Evolutionary conservation across 2,797 vertebrate genomes (phyloP).

Genomic region (Sciurus vulgaris): DNA sequence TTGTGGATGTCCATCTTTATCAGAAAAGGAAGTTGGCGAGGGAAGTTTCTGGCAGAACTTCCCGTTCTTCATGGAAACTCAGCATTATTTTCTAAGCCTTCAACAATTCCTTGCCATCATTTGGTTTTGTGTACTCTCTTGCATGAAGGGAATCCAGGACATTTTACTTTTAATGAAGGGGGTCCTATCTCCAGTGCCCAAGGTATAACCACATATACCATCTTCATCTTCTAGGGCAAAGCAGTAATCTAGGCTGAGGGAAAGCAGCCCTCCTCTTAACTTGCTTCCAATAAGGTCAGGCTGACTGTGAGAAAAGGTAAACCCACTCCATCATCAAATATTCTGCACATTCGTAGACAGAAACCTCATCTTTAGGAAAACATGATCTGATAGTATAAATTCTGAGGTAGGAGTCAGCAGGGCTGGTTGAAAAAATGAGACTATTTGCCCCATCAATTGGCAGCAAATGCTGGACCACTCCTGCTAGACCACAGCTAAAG

Average conservation of each 20-base stretch:
- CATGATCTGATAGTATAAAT: conserved; percentile 98
- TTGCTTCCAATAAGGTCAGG: conserved; percentile 98
- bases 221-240: conserved; percentile 98
- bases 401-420: conserved; percentile 97
- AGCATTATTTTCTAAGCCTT: conserved; percentile 99
- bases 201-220: conserved; percentile 97
- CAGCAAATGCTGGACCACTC: conserved; percentile 99
- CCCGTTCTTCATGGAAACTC: conserved; percentile 98
- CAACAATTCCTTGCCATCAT: conserved; percentile 95
- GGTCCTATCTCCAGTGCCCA: conserved; percentile 96
- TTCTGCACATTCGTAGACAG: conserved; percentile 98
- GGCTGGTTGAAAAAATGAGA: conserved; percentile 99
- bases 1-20: conserved; percentile 99
- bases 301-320: conserved; percentile 94
- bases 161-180: conserved; percentile 97
- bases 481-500: conserved; percentile 99
- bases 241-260: conserved; percentile 97
- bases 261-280: conserved; percentile 97
- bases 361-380: conserved; percentile 97
- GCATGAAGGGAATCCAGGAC: conserved; percentile 99
- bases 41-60: conserved; percentile 93
- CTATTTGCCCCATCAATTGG: conserved; percentile 99
- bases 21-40: conserved; percentile 97
- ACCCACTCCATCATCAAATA: conserved; percentile 95
- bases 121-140: conserved; percentile 98